Conservation (phyloP, 1,140 invertebrate genomes). For the Danaus plexippus region DNA sequence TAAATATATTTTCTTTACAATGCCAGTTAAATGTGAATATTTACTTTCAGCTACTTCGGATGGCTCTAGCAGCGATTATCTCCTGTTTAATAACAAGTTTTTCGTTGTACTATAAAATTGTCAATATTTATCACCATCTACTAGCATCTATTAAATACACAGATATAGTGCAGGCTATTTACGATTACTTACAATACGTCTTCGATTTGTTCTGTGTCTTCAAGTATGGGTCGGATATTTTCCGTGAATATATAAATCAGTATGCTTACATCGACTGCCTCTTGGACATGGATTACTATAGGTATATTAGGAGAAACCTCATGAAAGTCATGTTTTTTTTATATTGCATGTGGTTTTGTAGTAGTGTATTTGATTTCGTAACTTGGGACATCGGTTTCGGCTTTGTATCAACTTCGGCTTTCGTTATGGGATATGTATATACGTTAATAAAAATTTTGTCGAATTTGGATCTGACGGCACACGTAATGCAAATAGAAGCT, state of each 20-base stretch:
- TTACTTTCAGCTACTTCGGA: constrained; percentile 4
- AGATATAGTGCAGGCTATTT: constrained; percentile 39
- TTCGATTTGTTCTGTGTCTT: constrained; percentile 42
- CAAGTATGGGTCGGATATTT: constrained; percentile 29
- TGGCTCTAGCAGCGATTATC: constrained; percentile 11
- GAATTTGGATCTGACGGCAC: constrained; percentile 13
- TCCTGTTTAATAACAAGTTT: constrained; percentile 20
- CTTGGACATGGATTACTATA: constrained; percentile 11
- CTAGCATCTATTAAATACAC: constrained; percentile 37
- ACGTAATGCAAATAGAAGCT: constrained; percentile 20
- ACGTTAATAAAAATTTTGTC: constrained; percentile 21
- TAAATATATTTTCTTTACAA: constrained; percentile 23
- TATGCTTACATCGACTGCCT: constrained; percentile 18
- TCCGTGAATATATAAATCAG: constrained; percentile 14
- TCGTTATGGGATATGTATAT: constrained; percentile 15
- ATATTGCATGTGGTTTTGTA: constrained; percentile 6
- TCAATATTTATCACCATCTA: constrained; percentile 20
- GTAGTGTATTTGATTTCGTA: constrained; percentile 7
- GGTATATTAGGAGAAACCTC: constrained; percentile 10
- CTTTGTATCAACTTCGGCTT: constrained; percentile 2
- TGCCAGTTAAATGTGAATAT: background rate
- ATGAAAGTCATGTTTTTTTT: constrained; percentile 9
- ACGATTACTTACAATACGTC: constrained; percentile 41
- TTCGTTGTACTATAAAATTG: constrained; percentile 32
- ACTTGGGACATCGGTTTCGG: constrained; percentile 15